These are phyloP conservation scores for Nesospiza acunhae DNA, from an alignment of 2,113 vertebrate genomes.

Conservation along the genomic window DNA sequence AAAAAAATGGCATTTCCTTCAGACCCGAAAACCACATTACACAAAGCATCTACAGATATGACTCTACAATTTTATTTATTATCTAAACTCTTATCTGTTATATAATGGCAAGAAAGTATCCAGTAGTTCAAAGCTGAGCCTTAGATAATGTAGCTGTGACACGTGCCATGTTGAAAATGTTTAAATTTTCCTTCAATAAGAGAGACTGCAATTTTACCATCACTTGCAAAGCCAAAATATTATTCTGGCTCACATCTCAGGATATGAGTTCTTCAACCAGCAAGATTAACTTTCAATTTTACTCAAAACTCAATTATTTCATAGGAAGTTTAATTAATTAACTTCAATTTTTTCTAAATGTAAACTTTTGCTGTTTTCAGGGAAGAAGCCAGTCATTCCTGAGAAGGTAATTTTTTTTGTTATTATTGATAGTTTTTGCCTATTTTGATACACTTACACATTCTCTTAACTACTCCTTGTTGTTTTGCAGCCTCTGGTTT, in stretches of 20 bases:
- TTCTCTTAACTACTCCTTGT: not conserved
- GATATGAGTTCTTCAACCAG: not conserved
- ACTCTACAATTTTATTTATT: not conserved
- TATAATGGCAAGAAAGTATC: not conserved
- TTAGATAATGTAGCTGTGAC: not conserved
- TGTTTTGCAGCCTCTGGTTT: slow-evolving; percentile 67
- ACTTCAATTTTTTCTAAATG: not conserved
- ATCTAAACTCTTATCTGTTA: not conserved
- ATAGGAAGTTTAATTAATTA: not conserved
- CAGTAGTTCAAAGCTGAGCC: not conserved
- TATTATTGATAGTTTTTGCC: not conserved
- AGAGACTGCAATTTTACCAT: not conserved
- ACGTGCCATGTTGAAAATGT: not conserved
- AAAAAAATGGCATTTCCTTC: not conserved
- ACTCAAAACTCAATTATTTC: not conserved
- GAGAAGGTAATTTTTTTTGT: slow-evolving; percentile 70
- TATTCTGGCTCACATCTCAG: not conserved
- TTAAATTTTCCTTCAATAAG: not conserved
- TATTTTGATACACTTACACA: not conserved
- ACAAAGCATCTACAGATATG: not conserved
- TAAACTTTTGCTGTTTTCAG: slow-evolving; percentile 49
- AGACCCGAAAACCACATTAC: not conserved
- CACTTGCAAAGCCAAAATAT: not conserved
- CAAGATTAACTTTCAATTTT: not conserved
- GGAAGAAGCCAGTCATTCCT: slow-evolving; percentile 62